Evolutionary conservation across 2,888 invertebrate genomes (phyloP), one percentile per base, ranked within the genome.

Genomic region (Ormyrus labotus): DNA sequence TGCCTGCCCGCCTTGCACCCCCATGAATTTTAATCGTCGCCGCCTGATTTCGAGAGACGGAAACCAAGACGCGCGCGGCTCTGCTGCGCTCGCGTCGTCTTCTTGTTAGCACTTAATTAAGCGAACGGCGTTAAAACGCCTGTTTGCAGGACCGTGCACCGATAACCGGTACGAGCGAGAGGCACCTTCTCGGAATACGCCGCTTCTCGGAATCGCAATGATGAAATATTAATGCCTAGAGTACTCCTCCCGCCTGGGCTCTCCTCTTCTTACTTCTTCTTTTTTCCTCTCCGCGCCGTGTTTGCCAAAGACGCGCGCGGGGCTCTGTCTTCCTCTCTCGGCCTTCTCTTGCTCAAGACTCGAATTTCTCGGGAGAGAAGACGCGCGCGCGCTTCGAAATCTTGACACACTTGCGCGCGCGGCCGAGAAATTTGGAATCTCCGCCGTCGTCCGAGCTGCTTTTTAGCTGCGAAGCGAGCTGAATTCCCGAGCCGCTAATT

Each of bases 31-130:
- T 19, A 19, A 19, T 19, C 19, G 19, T 58, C 47, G 58, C 51
- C 11, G 8, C n/a, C 58, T 48, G 55, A 13, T 61, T 72, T 61
- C 53, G 53, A 45, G 51, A 19, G 19, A 19, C 19, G 19, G 19
- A 19, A 19, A 19, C 19, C 19, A 19, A 19, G 19, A 19, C 19
- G 19, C 19, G 19, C 19, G 19, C 19, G 1, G 19, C 19, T 19
- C 19, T 19, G 1, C 19, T 19, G 19, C 19, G 19, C 19, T 19
- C 34, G 68, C 51, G 75, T 82, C 19, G 19, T 84, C 83, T 81
- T 55, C 84, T 85, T 84, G 85, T 85, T 85, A 85, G 85, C 85
- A 84, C 85, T 84, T 83, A 84, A 85, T 85, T 84, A 84, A 84
- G 83, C 78, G 68, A 19, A 77, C 82, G 78, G 76, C 63, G 19